phyloP scores from a whole-genome alignment of 2,888 invertebrate genomes.

The Spisula subtruncata region DNA sequence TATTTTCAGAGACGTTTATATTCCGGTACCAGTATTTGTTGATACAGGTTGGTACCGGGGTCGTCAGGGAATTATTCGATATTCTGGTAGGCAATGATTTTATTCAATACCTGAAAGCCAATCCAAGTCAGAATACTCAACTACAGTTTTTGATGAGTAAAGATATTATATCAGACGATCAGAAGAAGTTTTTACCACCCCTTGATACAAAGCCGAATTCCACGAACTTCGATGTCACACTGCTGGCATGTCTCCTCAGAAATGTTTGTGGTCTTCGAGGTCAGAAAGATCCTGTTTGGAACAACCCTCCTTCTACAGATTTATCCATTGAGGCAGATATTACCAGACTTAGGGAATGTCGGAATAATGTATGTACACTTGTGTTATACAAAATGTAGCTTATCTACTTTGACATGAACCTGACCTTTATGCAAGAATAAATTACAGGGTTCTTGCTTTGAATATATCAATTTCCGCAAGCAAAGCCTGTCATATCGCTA shows the following conservation, averaged over 20 bases:
- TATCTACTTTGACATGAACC: too few relatives aligned
- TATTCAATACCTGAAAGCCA: background rate
- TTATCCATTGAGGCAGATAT: background rate
- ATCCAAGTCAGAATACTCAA: background rate
- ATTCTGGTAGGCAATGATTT: background rate
- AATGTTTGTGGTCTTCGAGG: background rate
- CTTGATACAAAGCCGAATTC: background rate
- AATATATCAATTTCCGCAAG: too few relatives aligned
- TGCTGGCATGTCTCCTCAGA: background rate
- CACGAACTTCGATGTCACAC: background rate
- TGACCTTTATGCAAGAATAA: too few relatives aligned
- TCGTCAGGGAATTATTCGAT: background rate
- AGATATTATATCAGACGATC: background rate
- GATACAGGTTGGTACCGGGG: background rate
- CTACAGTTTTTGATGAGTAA: background rate
- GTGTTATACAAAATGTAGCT: too few relatives aligned
- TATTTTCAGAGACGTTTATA: background rate
- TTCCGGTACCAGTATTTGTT: background rate
- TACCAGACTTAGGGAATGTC: background rate
- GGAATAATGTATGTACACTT: background rate
- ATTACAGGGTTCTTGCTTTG: too few relatives aligned
- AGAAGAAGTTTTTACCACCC: background rate
- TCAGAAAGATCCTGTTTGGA: background rate
- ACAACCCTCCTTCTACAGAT: background rate
- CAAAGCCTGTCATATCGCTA: too few relatives aligned